Percentiles rank a stretch among this genome's conserved stretches.
Conservation (phyloP, 2,797 vertebrate genomes). For the Hapalemur alaotrensis region DNA sequence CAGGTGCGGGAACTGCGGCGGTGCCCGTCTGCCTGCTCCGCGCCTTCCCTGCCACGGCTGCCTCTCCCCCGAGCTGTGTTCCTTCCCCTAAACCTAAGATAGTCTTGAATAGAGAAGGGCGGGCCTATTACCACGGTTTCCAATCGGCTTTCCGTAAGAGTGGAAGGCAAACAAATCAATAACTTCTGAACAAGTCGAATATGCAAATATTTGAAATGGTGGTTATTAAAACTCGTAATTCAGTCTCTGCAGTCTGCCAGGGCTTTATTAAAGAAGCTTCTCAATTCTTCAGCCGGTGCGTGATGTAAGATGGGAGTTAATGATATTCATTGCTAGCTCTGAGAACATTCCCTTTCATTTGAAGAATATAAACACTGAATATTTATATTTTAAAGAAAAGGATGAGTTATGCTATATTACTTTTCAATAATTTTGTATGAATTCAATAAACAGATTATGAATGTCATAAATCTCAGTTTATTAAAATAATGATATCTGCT, state of each 20-base stretch:
- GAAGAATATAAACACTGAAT: slow-evolving; percentile 44
- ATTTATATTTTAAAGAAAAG: slow-evolving; percentile 52
- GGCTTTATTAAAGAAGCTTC: slow-evolving; percentile 64
- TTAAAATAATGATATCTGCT: slow-evolving; percentile 53
- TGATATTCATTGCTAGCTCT: neutral
- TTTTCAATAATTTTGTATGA: slow-evolving; percentile 61
- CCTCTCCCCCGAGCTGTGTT: neutral
- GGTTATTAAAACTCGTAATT: slow-evolving; percentile 67
- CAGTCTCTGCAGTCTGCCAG: slow-evolving; percentile 4
- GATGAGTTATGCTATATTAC: slow-evolving; percentile 27
- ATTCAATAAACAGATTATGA: slow-evolving; percentile 66
- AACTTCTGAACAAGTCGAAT: slow-evolving; percentile 32
- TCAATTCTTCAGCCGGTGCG: neutral
- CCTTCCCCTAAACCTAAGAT: neutral
- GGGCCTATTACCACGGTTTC: neutral
- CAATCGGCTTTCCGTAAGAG: neutral
- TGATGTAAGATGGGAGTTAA: neutral
- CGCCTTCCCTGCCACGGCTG: accelerated
- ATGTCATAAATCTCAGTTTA: slow-evolving; percentile 59
- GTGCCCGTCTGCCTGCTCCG: accelerated
- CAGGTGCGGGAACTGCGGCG: accelerated
- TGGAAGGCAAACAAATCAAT: slow-evolving; percentile 55
- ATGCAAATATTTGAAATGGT: slow-evolving; percentile 59
- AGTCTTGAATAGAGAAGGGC: neutral
- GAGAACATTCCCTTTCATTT: neutral